Percentiles rank a stretch among this genome's conserved stretches.
Evolutionary conservation across 2,888 invertebrate genomes (phyloP).

Genomic region (Dendrolimus houi): DNA sequence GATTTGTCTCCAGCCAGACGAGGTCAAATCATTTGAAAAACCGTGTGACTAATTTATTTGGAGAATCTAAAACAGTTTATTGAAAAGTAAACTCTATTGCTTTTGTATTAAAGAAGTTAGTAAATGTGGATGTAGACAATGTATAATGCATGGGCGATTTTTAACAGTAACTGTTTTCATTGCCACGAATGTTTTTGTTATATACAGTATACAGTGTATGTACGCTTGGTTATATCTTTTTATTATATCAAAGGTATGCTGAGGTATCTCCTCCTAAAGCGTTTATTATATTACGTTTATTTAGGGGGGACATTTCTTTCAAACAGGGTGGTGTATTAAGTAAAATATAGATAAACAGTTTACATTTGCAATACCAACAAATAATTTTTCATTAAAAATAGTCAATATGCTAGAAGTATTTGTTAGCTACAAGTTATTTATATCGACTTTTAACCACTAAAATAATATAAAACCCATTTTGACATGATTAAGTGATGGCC

Average conservation of each 20-base stretch:
- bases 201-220: neutral
- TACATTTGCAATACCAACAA: too few relatives aligned
- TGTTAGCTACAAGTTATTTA: too few relatives aligned
- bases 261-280: too few relatives aligned
- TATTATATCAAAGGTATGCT: neutral
- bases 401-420: too few relatives aligned
- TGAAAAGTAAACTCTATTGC: neutral
- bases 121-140: neutral
- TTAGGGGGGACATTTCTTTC: too few relatives aligned
- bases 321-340: too few relatives aligned
- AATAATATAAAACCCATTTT: too few relatives aligned
- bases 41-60: slow-evolving; percentile 12
- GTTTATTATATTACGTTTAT: too few relatives aligned
- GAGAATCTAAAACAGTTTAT: neutral
- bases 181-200: neutral
- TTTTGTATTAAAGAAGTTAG: neutral
- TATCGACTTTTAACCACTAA: too few relatives aligned
- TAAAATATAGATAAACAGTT: too few relatives aligned
- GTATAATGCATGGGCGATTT: neutral
- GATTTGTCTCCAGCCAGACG: slow-evolving; percentile 2
- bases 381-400: too few relatives aligned
- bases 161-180: neutral
- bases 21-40: slow-evolving; percentile 23
- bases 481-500: too few relatives aligned
- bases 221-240: neutral